Evolutionary conservation across 2,888 invertebrate genomes (phyloP).

Genomic region (Lathronympha strigana): DNA sequence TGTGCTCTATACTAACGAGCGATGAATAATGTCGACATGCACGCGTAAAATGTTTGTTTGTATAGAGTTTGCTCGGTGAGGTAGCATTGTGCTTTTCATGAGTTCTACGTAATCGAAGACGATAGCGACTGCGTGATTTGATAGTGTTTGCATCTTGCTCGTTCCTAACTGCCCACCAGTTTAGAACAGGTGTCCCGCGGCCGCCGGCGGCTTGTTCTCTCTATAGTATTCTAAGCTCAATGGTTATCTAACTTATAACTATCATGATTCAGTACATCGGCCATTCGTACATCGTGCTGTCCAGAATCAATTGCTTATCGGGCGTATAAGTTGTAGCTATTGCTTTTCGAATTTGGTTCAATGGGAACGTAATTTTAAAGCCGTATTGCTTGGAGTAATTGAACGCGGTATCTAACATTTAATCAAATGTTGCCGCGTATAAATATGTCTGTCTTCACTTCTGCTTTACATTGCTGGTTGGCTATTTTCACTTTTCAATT

Average conservation of each 20-base stretch:
- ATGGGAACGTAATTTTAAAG: conserved; percentile 29
- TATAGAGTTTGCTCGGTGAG: too few relatives aligned
- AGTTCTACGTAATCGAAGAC: too few relatives aligned
- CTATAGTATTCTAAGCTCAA: too few relatives aligned
- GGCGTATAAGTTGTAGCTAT: conserved; percentile 33
- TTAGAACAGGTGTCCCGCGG: too few relatives aligned
- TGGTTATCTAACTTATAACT: conserved; percentile 16
- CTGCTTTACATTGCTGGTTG: conserved; percentile 7
- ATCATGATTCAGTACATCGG: conserved; percentile 19
- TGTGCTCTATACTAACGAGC: too few relatives aligned
- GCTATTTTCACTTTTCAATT: not conserved
- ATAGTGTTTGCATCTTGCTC: too few relatives aligned
- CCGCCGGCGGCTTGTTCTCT: too few relatives aligned
- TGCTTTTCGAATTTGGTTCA: conserved; percentile 34
- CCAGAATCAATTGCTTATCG: conserved; percentile 43
- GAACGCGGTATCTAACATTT: conserved; percentile 27
- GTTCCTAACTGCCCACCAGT: too few relatives aligned
- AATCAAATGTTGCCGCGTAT: conserved; percentile 31
- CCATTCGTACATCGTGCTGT: conserved; percentile 35
- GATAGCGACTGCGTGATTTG: too few relatives aligned
- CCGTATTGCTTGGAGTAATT: conserved; percentile 29
- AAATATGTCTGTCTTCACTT: conserved; percentile 18
- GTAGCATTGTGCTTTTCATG: too few relatives aligned
- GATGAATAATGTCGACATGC: too few relatives aligned
- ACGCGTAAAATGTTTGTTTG: too few relatives aligned